A percentile compares a stretch with the other conserved stretches of the same genome.
These are phyloP conservation scores for Bombus balteatus DNA, from an alignment of 1,140 invertebrate genomes.

Conservation along the genomic window DNA sequence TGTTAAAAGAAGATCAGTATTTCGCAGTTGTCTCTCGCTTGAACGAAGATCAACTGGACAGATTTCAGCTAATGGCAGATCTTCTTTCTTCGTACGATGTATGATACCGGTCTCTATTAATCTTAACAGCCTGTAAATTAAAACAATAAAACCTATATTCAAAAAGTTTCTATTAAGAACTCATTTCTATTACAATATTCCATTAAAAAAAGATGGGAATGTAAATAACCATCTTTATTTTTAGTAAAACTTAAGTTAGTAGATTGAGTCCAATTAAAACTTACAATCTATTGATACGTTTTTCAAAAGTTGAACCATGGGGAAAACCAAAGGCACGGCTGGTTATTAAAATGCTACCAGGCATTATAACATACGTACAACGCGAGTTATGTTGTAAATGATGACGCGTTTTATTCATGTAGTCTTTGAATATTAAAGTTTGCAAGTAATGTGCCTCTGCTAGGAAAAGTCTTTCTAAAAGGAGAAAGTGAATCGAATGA, in stretches of 20 bases:
- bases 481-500: not conserved
- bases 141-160: not conserved
- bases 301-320: conserved; percentile 83
- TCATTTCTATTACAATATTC: not conserved
- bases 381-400: conserved; percentile 84
- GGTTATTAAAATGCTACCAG: conserved; percentile 85
- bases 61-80: conserved; percentile 88
- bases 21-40: conserved; percentile 89
- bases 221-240: not conserved
- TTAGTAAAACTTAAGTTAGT: not conserved
- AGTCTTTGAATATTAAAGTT: conserved; percentile 87
- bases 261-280: not conserved
- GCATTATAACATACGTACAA: conserved; percentile 89
- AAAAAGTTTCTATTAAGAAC: too few relatives aligned
- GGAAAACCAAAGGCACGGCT: conserved; percentile 88
- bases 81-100: conserved; percentile 84
- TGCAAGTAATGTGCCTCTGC: conserved; percentile 86
- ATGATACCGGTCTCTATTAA: conserved; percentile 89
- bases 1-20: conserved; percentile 87
- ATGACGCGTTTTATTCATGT: conserved; percentile 84
- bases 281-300: conserved; percentile 24
- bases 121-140: conserved; percentile 84
- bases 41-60: conserved; percentile 91
- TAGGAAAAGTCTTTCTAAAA: conserved; percentile 85
- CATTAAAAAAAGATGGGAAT: not conserved